Percentiles rank a stretch among this genome's conserved stretches.
Evolutionary conservation across 2,888 invertebrate genomes (phyloP).

Genomic region (Rhagonycha fulva): DNA sequence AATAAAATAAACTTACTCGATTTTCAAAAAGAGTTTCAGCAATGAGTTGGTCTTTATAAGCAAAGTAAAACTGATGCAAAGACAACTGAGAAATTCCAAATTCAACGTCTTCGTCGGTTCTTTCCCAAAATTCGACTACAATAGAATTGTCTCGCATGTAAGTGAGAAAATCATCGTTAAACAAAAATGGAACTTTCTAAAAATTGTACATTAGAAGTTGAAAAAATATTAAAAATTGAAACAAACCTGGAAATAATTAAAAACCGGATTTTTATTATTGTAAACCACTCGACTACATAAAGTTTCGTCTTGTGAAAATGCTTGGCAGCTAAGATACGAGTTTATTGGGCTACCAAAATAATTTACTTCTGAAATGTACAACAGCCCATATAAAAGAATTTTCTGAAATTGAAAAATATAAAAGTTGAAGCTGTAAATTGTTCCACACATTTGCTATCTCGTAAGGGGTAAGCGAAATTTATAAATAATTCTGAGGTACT

Average conservation of each 20-base stretch:
- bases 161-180: constrained; percentile 59
- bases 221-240: background rate
- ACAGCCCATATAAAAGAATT: constrained; percentile 56
- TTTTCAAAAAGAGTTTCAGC: constrained; percentile 59
- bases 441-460: no score
- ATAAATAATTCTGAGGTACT: no score
- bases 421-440: no score
- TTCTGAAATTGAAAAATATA: constrained; percentile 40
- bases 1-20: constrained; percentile 52
- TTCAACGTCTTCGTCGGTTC: constrained; percentile 47
- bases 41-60: constrained; percentile 62
- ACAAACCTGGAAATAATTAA: constrained; percentile 58
- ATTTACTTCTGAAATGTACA: constrained; percentile 58
- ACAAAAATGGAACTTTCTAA: constrained; percentile 61
- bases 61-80: constrained; percentile 64
- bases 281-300: constrained; percentile 53
- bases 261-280: constrained; percentile 54
- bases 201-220: constrained; percentile 27
- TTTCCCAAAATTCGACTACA: constrained; percentile 60
- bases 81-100: constrained; percentile 61
- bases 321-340: constrained; percentile 57
- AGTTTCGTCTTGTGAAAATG: constrained; percentile 57
- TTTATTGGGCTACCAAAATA: constrained; percentile 49
- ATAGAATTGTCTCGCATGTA: constrained; percentile 61
- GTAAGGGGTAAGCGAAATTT: no score